A percentile compares a stretch with the other conserved stretches of the same genome.
These are phyloP conservation scores for Dolomedes plantarius DNA, from an alignment of 2,888 invertebrate genomes.

Conservation along the genomic window DNA sequence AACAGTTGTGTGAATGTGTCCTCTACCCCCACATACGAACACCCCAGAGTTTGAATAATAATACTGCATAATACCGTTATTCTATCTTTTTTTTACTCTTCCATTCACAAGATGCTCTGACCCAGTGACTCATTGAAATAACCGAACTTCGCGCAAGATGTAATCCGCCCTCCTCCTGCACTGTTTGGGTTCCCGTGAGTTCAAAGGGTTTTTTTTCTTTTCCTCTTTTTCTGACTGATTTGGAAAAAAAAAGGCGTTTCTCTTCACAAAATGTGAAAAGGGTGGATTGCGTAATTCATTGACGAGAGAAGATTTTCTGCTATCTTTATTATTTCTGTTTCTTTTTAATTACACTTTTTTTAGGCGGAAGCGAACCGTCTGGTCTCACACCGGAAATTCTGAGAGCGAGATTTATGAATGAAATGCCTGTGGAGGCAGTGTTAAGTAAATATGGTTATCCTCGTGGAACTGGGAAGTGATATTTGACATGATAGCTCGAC, in stretches of 20 bases:
- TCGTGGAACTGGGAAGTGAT: too few species aligned
- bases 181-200: not conserved
- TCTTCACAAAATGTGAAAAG: not conserved
- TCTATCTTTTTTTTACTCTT: not conserved
- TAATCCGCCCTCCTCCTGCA: not conserved
- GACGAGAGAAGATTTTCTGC: not conserved
- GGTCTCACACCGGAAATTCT: too few species aligned
- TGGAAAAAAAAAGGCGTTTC: not conserved
- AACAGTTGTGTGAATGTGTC: too few species aligned
- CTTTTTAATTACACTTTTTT: not conserved
- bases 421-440: too few species aligned
- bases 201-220: not conserved
- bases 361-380: not conserved
- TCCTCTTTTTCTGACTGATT: not conserved
- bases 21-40: too few species aligned
- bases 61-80: too few species aligned
- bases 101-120: not conserved
- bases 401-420: too few species aligned
- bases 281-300: not conserved
- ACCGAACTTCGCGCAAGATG: not conserved
- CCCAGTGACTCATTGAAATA: slow-evolving; percentile 1
- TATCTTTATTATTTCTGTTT: not conserved
- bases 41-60: too few species aligned
- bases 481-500: too few species aligned
- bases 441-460: too few species aligned